These are phyloP conservation scores for Mastomys coucha DNA, from an alignment of 2,113 vertebrate species.

Conservation along the genomic window DNA sequence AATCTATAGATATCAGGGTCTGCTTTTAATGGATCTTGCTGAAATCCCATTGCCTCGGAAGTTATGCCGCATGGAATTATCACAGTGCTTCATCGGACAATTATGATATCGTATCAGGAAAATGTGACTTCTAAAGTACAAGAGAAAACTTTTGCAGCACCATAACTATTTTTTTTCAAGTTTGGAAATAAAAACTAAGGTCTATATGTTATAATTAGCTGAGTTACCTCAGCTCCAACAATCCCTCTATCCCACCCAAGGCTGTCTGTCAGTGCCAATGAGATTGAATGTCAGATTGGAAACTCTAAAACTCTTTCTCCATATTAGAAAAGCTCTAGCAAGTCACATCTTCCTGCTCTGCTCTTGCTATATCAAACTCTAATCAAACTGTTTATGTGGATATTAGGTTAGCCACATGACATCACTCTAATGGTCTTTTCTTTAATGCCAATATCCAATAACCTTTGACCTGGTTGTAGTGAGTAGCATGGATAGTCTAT, in stretches of 20 bases:
- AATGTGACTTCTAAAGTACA: constrained; percentile 67
- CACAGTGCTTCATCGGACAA: constrained; percentile 78
- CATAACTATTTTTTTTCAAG: constrained; percentile 68
- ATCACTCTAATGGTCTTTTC: constrained; percentile 14
- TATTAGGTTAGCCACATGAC: not conserved
- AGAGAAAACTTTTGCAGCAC: constrained; percentile 68
- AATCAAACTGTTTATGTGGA: constrained; percentile 62
- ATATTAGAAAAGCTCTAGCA: constrained; percentile 74
- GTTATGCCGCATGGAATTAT: constrained; percentile 73
- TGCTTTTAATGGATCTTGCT: constrained; percentile 82
- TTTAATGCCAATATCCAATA: constrained; percentile 35
- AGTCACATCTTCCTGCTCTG: constrained; percentile 65
- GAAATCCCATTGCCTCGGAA: constrained; percentile 73
- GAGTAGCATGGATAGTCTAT: not conserved
- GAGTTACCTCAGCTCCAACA: constrained; percentile 62
- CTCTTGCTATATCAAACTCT: constrained; percentile 68
- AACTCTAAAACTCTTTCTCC: constrained; percentile 73
- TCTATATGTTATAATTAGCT: constrained; percentile 78
- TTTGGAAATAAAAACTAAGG: constrained; percentile 74
- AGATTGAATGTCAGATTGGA: constrained; percentile 75
- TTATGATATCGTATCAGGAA: constrained; percentile 78
- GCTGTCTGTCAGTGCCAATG: constrained; percentile 78
- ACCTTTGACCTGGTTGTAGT: constrained; percentile 31
- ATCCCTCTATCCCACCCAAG: constrained; percentile 72
- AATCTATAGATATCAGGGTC: constrained; percentile 84